Evolutionary conservation across 1,140 invertebrate genomes (phyloP).

Genomic region (Sitodiplosis mosellana): DNA sequence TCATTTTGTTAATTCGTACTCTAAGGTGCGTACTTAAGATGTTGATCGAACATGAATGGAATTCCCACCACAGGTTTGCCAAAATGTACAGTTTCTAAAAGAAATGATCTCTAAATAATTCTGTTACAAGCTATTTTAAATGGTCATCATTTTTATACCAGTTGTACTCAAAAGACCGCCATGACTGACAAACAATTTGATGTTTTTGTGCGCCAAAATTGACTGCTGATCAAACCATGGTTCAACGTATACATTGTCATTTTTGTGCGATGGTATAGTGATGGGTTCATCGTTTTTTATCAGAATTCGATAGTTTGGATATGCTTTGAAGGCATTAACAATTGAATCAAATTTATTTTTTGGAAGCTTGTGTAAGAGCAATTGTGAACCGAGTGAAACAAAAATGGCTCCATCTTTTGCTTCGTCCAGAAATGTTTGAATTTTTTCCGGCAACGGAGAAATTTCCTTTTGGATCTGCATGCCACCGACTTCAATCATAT

Average conservation of each 20-base stretch:
- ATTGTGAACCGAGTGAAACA: conserved; percentile 32
- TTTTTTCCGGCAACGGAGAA: conserved; percentile 8
- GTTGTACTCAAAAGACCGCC: conserved; percentile 47
- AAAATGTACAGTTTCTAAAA: conserved; percentile 30
- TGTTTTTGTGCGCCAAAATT: conserved; percentile 44
- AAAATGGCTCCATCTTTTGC: conserved; percentile 32
- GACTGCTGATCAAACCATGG: conserved; percentile 55
- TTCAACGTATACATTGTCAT: conserved; percentile 37
- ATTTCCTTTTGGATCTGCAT: background rate
- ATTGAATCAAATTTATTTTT: conserved; percentile 9
- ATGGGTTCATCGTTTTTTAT: conserved; percentile 43
- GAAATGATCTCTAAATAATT: conserved; percentile 20
- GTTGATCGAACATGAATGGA: conserved; percentile 34
- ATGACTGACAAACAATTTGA: conserved; percentile 49
- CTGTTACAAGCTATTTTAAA: conserved; percentile 4
- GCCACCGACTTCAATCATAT: conserved; percentile 2
- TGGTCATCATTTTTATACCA: conserved; percentile 15
- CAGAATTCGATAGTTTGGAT: conserved; percentile 37
- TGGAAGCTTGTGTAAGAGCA: conserved; percentile 17
- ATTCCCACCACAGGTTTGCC: conserved; percentile 33
- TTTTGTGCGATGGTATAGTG: conserved; percentile 28
- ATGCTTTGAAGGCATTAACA: conserved; percentile 13
- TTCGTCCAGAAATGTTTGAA: conserved; percentile 33
- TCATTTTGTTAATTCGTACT: no score
- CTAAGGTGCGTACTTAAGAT: no score